These are phyloP conservation scores for Melieria crassipennis DNA, from an alignment of 2,888 invertebrate genomes.

Conservation along the genomic window DNA sequence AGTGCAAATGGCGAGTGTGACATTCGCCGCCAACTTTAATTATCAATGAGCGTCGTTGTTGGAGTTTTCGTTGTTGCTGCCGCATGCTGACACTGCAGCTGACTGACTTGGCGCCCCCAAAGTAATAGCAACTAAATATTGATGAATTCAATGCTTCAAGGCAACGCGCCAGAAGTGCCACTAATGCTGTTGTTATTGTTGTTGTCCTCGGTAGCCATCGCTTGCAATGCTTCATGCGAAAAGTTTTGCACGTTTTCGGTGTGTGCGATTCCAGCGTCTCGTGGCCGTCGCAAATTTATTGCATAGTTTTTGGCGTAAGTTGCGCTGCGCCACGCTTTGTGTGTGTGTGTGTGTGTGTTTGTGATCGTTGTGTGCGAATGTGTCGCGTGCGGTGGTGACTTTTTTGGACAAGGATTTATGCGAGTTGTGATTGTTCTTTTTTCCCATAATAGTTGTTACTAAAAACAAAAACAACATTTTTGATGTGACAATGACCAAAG, in stretches of 20 bases:
- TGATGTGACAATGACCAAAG: too few relatives aligned
- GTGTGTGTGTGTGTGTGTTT: not conserved
- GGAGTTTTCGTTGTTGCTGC: not conserved
- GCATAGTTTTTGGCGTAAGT: constrained; percentile 20
- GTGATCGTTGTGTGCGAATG: not conserved
- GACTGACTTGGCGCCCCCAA: not conserved
- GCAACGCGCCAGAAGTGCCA: too few relatives aligned
- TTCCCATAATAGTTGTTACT: too few relatives aligned
- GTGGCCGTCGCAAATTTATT: constrained; percentile 15
- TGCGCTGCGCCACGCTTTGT: not conserved
- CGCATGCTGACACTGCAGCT: not conserved
- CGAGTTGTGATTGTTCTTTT: not conserved
- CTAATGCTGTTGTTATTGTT: too few relatives aligned
- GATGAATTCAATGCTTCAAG: not conserved
- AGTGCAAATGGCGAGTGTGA: constrained; percentile 35
- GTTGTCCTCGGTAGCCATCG: not conserved
- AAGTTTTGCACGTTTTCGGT: constrained; percentile 26
- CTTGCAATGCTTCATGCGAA: constrained; percentile 27
- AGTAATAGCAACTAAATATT: constrained; percentile 1
- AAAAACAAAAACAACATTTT: too few relatives aligned
- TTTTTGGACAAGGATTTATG: constrained; percentile 18
- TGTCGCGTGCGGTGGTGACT: not conserved
- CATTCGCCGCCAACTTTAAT: constrained; percentile 30
- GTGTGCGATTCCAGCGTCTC: too few relatives aligned
- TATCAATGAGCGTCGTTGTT: constrained; percentile 18